Conservation (phyloP, 2,113 vertebrate species). For the Cyanistes caeruleus region DNA sequence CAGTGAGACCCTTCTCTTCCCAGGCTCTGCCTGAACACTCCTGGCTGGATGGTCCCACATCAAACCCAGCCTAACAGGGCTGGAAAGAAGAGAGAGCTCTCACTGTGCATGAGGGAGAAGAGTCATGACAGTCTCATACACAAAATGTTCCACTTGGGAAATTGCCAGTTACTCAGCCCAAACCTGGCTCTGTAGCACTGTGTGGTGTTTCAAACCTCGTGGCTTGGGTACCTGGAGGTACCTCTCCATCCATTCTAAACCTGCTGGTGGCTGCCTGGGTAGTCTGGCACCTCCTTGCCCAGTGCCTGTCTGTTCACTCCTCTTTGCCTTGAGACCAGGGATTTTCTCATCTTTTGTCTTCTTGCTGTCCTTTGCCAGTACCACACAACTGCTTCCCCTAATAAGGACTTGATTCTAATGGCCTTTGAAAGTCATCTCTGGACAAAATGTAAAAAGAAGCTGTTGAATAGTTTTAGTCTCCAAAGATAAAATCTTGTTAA, state of each 20-base stretch:
- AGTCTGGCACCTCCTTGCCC: neutral
- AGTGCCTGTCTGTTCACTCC: neutral
- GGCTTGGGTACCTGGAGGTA: neutral
- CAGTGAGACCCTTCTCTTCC: neutral
- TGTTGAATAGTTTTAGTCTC: conserved; percentile 8
- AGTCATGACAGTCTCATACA: neutral
- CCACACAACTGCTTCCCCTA: neutral
- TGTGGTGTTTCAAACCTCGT: neutral
- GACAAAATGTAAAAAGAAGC: conserved; percentile 8
- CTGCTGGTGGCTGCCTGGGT: neutral
- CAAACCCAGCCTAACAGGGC: neutral
- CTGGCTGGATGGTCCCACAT: neutral
- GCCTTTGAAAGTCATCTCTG: neutral
- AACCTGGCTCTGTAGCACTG: neutral
- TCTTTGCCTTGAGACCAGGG: neutral
- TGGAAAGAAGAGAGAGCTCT: neutral
- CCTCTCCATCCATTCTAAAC: neutral
- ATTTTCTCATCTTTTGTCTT: neutral
- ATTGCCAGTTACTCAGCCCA: neutral
- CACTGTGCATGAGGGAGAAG: neutral
- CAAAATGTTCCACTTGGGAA: neutral
- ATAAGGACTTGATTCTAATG: conserved; percentile 4
- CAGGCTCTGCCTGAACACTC: neutral
- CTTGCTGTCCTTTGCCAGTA: neutral
- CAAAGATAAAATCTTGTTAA: conserved; percentile 2